These are phyloP conservation scores for Venusia cambrica DNA, from an alignment of 2,888 invertebrate genomes.

Conservation along the genomic window DNA sequence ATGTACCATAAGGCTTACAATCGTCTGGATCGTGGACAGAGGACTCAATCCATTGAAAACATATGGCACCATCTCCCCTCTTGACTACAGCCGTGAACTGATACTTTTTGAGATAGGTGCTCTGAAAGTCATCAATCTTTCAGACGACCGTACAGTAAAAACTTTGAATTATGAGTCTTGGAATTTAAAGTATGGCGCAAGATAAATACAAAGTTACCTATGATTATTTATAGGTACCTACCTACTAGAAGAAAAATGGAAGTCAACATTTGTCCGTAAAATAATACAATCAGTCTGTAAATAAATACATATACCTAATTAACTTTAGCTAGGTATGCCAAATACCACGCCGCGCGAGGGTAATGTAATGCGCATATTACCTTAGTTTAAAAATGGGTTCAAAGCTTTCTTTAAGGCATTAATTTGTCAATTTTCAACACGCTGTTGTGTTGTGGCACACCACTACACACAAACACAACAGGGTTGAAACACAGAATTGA, in stretches of 20 bases:
- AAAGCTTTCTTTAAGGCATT: no score
- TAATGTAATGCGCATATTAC: no score
- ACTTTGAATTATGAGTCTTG: slow-evolving; percentile 28
- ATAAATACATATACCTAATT: no score
- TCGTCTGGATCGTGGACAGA: slow-evolving; percentile 32
- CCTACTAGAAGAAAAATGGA: background rate
- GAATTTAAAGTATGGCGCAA: slow-evolving; percentile 17
- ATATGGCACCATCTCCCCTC: slow-evolving; percentile 61
- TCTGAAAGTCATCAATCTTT: slow-evolving; percentile 70
- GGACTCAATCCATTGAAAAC: slow-evolving; percentile 47
- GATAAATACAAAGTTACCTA: slow-evolving; percentile 9
- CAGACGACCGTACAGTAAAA: slow-evolving; percentile 59
- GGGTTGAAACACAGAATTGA: no score
- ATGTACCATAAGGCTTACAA: slow-evolving; percentile 40
- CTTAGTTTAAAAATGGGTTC: no score
- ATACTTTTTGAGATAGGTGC: slow-evolving; percentile 66
- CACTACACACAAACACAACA: no score
- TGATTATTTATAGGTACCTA: background rate
- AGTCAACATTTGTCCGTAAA: no score
- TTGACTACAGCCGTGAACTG: slow-evolving; percentile 36
- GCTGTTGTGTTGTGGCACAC: no score
- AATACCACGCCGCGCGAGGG: no score
- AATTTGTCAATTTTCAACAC: no score
- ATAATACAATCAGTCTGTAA: no score
- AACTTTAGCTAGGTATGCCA: no score